Evolutionary conservation across 35 echinoderm and acorn worm genomes (phyloP), one percentile per base, ranked within the genome.

Genomic region (Heliocidaris erythrogramma): DNA sequence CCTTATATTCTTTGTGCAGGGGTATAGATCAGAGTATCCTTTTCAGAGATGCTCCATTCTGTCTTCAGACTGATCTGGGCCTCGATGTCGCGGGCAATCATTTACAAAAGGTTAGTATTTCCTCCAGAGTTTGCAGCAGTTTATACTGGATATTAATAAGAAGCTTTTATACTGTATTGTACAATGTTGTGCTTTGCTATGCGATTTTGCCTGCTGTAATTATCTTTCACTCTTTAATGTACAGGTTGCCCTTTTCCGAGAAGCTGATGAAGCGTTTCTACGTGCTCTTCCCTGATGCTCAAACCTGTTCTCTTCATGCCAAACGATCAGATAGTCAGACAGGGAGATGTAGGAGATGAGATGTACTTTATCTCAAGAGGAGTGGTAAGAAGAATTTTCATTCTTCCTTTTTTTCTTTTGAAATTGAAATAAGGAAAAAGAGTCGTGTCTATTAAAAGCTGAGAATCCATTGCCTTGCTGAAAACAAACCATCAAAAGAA

Each of bases 341-440:
- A 99, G 59, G 98, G 98, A 24, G 98, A 99, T 90, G 96, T 99
- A 31, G 98, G 95, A 18, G 97, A 97, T 32, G 96, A 99, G 16
- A 99, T 99, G 98, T 99, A 99, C 94, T 97, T 99, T 94, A 99
- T 99, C 21, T 94, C 96, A 61, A 56, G 96, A 94, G 98, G 98
- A 96, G 97, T 93, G 32, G 98, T 99, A 95, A 98, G 94, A 53
- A 2, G 65, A 69, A 27, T 78, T 7, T 5, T 78, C 27, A 78
- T 78, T n/a, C n/a, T 85, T 13, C 24, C 7, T 78, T 69, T 27
- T 27, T 78, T 7, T n/a, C 35, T n/a, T n/a, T n/a, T n/a, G n/a
- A n/a, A n/a, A n/a, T n/a, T 42, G 35, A 42, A 42, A 42, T 42
- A 42, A 42, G 1, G 35, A 42, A 42, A 42, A 42, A 42, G 35